Percentiles rank a stretch among this genome's conserved stretches.
Evolutionary conservation across 2,888 invertebrate species (phyloP).

Genomic region (Lochmaea capreae): DNA sequence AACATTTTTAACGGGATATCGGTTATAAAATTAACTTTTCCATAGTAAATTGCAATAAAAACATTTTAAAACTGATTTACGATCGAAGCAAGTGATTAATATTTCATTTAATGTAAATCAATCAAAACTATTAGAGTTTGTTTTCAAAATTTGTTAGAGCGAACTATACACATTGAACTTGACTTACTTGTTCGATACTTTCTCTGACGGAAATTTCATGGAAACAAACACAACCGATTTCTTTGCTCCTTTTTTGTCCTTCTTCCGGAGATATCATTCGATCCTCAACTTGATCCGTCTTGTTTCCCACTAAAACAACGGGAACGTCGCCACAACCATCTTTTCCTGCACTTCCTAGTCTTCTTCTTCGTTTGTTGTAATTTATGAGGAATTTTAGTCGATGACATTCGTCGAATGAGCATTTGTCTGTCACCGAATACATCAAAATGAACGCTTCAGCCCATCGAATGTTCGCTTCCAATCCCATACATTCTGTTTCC

Average conservation of each 20-base stretch:
- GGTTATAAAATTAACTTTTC: too few species aligned
- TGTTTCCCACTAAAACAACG: slow-evolving; percentile 86
- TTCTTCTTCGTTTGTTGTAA: slow-evolving; percentile 79
- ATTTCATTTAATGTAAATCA: too few species aligned
- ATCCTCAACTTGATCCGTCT: slow-evolving; percentile 81
- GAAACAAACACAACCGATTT: slow-evolving; percentile 84
- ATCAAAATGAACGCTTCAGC: slow-evolving; percentile 89
- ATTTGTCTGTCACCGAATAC: slow-evolving; percentile 90
- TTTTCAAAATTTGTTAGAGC: too few species aligned
- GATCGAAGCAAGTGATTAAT: too few species aligned
- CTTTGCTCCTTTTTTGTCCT: slow-evolving; percentile 79
- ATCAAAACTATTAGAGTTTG: too few species aligned
- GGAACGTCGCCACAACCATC: slow-evolving; percentile 76
- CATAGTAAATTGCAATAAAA: too few species aligned
- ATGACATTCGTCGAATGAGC: slow-evolving; percentile 89
- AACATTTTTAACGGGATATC: too few species aligned
- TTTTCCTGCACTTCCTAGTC: slow-evolving; percentile 72
- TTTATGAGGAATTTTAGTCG: slow-evolving; percentile 85
- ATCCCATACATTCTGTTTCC: slow-evolving; percentile 76
- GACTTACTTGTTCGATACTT: slow-evolving; percentile 80
- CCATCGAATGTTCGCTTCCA: slow-evolving; percentile 87
- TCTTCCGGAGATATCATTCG: slow-evolving; percentile 84
- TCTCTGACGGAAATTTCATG: slow-evolving; percentile 89
- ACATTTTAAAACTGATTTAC: too few species aligned
- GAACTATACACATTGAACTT: background rate